Base-by-base conservation (phyloP, 53 echinoderm and acorn worm genomes). In the Echinarachnius parma region DNA sequence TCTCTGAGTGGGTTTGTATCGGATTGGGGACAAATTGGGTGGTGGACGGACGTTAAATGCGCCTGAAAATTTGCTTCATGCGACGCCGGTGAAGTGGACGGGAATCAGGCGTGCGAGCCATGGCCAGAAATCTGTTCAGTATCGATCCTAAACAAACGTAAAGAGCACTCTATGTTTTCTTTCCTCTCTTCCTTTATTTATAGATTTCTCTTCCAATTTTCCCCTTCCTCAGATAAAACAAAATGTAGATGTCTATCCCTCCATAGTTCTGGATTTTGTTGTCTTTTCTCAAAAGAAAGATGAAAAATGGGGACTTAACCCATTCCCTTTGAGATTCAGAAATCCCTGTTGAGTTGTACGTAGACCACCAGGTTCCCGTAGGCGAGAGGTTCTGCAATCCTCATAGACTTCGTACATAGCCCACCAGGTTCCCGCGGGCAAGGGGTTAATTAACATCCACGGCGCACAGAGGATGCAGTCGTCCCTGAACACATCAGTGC, bases 21-120 rank as follows among this genome's bases (percentile, higher is more conserved):
- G 53, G 53, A 69, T 69, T 69, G 69, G 35, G 53, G 69, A 31
- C 53, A 69, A 69, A 69, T 69, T 69, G 69, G 69, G 53, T 33
- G 69, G 69, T 53, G 69, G 53, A 69, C 32, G 25, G 49, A n/a
- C n/a, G n/a, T n/a, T n/a, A n/a, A 69, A 69, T 69, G 69, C 69
- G 52, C 35, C 69, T 15, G 35, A 27, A 46, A 42, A 65, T 45
- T 65, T 15, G 65, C 39, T 72, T 56, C 56, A 42, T 72, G 57
- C 29, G 44, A 56, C 56, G 23, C 74, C 34, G 57, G 57, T 72
- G 74, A 72, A 72, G 74, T 56, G 74, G 74, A 72, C 28, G 74
- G 18, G 39, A 72, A 72, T 57, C 74, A 27, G 57, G 30, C 56
- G 34, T 56, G 74, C 56, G 29, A 39, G 74, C 57, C 29, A 72